Base-by-base conservation (phyloP, 1,140 invertebrate genomes). In the Papilio helenus region DNA sequence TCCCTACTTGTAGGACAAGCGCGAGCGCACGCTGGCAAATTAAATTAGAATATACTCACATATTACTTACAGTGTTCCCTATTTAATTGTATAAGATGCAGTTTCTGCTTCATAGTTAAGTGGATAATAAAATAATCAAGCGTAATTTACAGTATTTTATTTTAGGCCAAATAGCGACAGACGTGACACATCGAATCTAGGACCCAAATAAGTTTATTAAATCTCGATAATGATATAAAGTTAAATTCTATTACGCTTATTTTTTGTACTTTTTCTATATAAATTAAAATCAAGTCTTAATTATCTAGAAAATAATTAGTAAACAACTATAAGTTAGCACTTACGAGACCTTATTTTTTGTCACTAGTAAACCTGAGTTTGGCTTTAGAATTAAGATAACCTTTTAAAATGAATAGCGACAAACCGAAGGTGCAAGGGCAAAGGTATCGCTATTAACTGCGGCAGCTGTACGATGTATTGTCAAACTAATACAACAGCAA, bases 401-500 rank as follows among this genome's bases (percentile, higher is more conserved):
- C 9, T 61, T 10, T 61, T 23, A 4, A 81, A 73, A 85, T 81
- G 85, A 87, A 85, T 85, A 84, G 83, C 84, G 85, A 83, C 84
- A 87, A 84, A 84, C 79, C 79, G 83, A 82, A 84, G 84, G 81
- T 76, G 80, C 85, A 87, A 84, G 84, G 86, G 82, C 85, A 86
- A 85, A 86, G 86, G 83, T 85, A 83, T 83, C 29, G 10, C 58
- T 68, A 68, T 68, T 81, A 83, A 82, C 81, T 81, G 82, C 83
- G 83, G 87, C 88, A 89, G 88, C 85, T 89, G 88, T 89, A 89
- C 83, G 86, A 88, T 82, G 84, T 76, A 89, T 88, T 89, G 88
- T 89, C 81, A 85, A 46, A 71, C 55, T 76, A 76, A 73, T 83
- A 81, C 85, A 87, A 82, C 74, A 82, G 58, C 79, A 29, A 10